phyloP scores from a whole-genome alignment of 2,797 vertebrate species.

The Sebastes trivittatus region DNA sequence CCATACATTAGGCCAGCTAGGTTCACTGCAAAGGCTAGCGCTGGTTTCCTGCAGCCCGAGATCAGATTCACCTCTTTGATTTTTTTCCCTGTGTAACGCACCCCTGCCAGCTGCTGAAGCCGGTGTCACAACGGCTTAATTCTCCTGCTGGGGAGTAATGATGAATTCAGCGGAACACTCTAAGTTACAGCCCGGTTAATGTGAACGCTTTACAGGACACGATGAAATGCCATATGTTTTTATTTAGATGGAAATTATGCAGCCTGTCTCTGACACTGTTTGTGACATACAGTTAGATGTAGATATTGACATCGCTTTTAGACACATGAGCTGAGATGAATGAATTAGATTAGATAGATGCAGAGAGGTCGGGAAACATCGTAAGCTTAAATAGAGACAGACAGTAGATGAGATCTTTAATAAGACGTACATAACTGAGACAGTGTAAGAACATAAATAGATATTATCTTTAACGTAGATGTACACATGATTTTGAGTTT shows the following conservation, averaged over 20 bases:
- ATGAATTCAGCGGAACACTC: conserved; percentile 54
- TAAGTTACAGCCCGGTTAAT: conserved; percentile 41
- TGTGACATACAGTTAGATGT: not conserved
- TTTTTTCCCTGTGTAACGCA: conserved; percentile 38
- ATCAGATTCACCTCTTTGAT: conserved; percentile 56
- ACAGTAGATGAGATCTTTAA: not conserved
- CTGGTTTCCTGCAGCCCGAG: conserved; percentile 64
- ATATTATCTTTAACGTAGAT: not conserved
- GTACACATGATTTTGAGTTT: not conserved
- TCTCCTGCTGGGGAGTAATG: conserved; percentile 30
- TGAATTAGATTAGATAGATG: not conserved
- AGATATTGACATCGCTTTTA: not conserved
- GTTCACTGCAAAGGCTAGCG: conserved; percentile 72
- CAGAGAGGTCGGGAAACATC: not conserved
- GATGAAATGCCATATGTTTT: conserved; percentile 42
- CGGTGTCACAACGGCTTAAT: conserved; percentile 32
- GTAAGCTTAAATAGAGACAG: not conserved
- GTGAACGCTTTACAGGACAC: conserved; percentile 8
- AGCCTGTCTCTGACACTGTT: not conserved
- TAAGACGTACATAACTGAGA: not conserved
- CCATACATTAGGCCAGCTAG: conserved; percentile 54
- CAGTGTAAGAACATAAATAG: not conserved
- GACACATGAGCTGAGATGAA: not conserved
- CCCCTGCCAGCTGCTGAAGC: conserved; percentile 43
- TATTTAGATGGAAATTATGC: conserved; percentile 27